phyloP scores from a whole-genome alignment of 2,888 invertebrate genomes.

The Sceliomorpha sp. region DNA sequence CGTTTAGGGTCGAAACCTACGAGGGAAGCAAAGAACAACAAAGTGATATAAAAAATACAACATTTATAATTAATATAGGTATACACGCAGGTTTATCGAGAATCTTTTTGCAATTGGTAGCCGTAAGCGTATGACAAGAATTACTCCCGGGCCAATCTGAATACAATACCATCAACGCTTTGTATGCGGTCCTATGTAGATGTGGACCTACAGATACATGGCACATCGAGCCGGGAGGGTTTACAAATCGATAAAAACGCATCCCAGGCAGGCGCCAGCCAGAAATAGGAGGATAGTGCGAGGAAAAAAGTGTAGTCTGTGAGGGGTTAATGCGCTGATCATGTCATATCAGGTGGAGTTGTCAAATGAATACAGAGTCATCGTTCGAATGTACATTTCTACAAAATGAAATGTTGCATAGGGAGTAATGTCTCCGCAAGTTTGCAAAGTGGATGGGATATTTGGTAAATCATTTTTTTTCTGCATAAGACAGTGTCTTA shows the following conservation, averaged over 20 bases:
- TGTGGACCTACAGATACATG: slow-evolving; percentile 64
- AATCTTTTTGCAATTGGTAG: slow-evolving; percentile 54
- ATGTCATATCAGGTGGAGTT: slow-evolving; percentile 77
- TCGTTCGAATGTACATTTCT: slow-evolving; percentile 18
- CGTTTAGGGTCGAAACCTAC: slow-evolving; percentile 21
- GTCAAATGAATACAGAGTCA: slow-evolving; percentile 72
- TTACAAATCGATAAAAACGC: slow-evolving; percentile 81
- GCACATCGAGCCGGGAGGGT: slow-evolving; percentile 73
- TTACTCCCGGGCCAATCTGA: slow-evolving; percentile 78
- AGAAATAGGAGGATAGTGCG: slow-evolving; percentile 65
- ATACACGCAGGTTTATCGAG: slow-evolving; percentile 31
- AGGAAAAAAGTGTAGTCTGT: slow-evolving; percentile 74
- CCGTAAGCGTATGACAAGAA: slow-evolving; percentile 66
- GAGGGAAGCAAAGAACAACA: no score
- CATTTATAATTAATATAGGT: slow-evolving; percentile 42
- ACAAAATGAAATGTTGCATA: background rate
- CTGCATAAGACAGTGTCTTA: no score
- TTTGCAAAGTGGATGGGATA: background rate
- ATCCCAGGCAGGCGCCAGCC: slow-evolving; percentile 80
- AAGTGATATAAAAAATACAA: slow-evolving; percentile 28
- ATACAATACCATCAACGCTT: slow-evolving; percentile 77
- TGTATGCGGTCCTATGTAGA: slow-evolving; percentile 58
- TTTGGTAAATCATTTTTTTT: no score
- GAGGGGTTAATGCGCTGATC: slow-evolving; percentile 80
- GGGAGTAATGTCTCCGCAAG: background rate